phyloP scores from a whole-genome alignment of 2,113 vertebrate genomes.

The Trichechus manatus region DNA sequence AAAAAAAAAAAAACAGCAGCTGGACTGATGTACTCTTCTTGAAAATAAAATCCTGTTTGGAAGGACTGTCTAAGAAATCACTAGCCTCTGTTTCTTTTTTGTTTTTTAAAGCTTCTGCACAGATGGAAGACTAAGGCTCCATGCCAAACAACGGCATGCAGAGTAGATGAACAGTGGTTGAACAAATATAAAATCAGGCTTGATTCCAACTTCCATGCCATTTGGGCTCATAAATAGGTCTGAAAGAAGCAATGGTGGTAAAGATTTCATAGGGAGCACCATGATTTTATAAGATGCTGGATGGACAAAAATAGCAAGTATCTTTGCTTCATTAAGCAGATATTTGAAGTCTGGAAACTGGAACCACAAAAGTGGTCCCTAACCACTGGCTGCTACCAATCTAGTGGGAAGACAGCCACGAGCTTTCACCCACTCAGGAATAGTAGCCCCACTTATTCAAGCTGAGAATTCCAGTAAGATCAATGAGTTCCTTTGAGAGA shows the following conservation, averaged over 20 bases:
- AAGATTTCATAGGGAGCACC: background rate
- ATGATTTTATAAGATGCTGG: background rate
- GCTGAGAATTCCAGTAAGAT: background rate
- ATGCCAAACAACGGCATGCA: background rate
- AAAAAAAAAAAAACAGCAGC: background rate
- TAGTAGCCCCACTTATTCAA: background rate
- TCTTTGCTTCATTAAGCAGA: background rate
- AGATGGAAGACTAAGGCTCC: background rate
- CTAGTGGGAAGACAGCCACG: background rate
- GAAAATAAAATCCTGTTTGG: conserved; percentile 40
- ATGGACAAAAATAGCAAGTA: background rate
- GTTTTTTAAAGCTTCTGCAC: background rate
- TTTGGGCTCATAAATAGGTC: background rate
- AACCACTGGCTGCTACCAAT: background rate
- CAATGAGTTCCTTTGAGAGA: background rate
- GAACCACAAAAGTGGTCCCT: background rate
- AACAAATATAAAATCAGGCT: background rate
- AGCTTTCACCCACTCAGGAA: background rate
- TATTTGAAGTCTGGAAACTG: background rate
- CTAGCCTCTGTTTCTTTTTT: background rate
- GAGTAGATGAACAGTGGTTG: background rate
- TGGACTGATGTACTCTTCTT: background rate
- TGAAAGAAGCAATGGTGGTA: background rate
- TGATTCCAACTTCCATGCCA: background rate
- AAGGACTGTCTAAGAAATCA: background rate